Evolutionary conservation across 2,797 vertebrate species (phyloP), one percentile per base, ranked within the genome.

Genomic region (Alcedo atthis): DNA sequence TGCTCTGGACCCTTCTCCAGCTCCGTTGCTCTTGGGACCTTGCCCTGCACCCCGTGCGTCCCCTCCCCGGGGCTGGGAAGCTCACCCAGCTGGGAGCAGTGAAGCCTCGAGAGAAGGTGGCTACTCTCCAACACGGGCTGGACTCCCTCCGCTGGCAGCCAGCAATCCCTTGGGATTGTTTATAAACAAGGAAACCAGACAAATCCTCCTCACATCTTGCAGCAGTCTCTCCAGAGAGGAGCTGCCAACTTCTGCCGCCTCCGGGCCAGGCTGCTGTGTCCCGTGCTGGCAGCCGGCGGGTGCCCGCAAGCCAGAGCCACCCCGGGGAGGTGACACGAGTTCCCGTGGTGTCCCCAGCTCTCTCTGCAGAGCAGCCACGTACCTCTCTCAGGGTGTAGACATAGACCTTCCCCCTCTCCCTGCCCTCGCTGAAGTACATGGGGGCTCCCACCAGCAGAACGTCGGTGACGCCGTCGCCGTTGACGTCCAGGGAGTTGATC

Each of bases 341-440:
- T 15, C 24, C 74, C 1, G 1, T 1, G 1, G 19, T 1, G 3
- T 8, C 30, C 55, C 71, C 3, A 2, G 11, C 58, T 35, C 1
- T 0, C 32, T 42, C 66, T 2, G 0, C 2, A 1, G 15, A 11
- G 5, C 51, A 15, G 40, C 3, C 63, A 15, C 20, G 6, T 96
- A 98, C 98, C 96, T 98, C 96, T 68, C 15, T 98, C 79, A 98
- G 96, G 91, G 88, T 73, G 96, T 99, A 99, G 95, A 99, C 96
- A 14, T 99, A 99, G 81, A 99, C 99, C 85, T 98, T 98, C 21
- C 99, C 99, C 71, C 98, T 98, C 97, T 99, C 99, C 79, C 98
- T 91, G 88, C 99, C 98, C 87, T 98, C 98, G 4, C 98, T 99
- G 98, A 99, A 99, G 97, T 98, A 99, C 99, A 99, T 99, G n/a